Conservation (phyloP, 2,113 vertebrate genomes). For the Pachycephala philippinensis region DNA sequence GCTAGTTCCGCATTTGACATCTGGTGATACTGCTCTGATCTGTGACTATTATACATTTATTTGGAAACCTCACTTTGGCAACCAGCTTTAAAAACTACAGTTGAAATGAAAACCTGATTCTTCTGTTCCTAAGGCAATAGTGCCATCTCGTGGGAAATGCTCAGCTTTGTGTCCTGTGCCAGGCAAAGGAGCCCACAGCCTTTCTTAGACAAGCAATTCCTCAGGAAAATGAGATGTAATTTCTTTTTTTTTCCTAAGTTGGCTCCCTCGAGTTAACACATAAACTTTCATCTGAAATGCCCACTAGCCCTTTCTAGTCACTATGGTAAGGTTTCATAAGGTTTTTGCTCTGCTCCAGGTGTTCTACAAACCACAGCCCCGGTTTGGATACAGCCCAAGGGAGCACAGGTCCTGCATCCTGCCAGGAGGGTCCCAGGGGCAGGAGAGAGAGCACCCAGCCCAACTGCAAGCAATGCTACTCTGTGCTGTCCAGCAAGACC, state of each 20-base stretch:
- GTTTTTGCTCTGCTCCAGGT: not conserved
- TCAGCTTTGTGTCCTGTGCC: rapidly evolving
- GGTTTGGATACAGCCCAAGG: too few species aligned
- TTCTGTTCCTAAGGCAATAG: slow-evolving; percentile 45
- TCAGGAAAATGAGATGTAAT: not conserved
- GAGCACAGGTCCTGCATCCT: not conserved
- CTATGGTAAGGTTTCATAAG: not conserved
- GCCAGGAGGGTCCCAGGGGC: not conserved
- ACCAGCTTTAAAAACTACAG: not conserved
- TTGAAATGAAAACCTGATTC: rapidly evolving
- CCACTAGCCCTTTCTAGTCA: not conserved
- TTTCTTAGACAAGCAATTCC: not conserved
- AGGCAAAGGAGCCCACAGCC: not conserved
- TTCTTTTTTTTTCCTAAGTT: not conserved
- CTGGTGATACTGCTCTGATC: not conserved
- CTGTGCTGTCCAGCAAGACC: not conserved
- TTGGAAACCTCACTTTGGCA: not conserved
- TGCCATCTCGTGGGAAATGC: slow-evolving; percentile 65
- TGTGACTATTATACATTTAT: not conserved
- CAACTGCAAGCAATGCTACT: not conserved
- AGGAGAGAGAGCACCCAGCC: not conserved
- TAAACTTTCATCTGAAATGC: not conserved
- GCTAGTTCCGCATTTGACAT: not conserved
- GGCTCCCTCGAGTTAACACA: rapidly evolving
- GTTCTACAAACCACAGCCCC: not conserved